Conservation (phyloP, 2,797 vertebrate genomes). For the Meriones psammophilus region DNA sequence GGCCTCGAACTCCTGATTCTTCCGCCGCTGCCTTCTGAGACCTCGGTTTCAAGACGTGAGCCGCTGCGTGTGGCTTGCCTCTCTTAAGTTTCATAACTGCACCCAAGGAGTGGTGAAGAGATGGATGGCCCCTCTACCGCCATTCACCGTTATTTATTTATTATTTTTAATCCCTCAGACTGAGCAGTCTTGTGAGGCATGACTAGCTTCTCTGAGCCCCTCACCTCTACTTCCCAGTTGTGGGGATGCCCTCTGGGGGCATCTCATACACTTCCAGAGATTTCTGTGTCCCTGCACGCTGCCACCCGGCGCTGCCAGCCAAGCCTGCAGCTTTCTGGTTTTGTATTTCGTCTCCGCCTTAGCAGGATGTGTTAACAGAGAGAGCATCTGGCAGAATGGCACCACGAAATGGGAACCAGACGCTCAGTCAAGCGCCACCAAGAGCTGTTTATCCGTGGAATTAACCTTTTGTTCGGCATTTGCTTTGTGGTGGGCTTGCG, state of each 20-base stretch:
- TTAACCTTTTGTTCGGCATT: slow-evolving; percentile 75
- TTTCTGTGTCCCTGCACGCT: not conserved
- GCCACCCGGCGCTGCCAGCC: not conserved
- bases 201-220: not conserved
- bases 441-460: slow-evolving; percentile 76
- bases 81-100: not conserved
- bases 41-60: not conserved
- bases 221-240: not conserved
- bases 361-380: not conserved
- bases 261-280: not conserved
- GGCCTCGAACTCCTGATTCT: not conserved
- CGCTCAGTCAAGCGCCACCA: slow-evolving; percentile 36
- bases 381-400: slow-evolving; percentile 66
- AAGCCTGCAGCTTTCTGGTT: not conserved
- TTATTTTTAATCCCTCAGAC: not conserved
- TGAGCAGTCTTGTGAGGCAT: accelerated
- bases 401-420: slow-evolving; percentile 65
- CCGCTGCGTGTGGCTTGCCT: not conserved
- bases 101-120: not conserved
- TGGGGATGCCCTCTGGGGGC: not conserved
- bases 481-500: not conserved
- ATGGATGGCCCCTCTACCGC: not conserved
- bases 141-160: not conserved
- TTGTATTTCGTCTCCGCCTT: slow-evolving; percentile 42
- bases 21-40: not conserved